Percentiles rank a stretch among this genome's conserved stretches.
These are phyloP conservation scores for Aradophagus sp. DNA, from an alignment of 1,140 invertebrate genomes.

Conservation along the genomic window DNA sequence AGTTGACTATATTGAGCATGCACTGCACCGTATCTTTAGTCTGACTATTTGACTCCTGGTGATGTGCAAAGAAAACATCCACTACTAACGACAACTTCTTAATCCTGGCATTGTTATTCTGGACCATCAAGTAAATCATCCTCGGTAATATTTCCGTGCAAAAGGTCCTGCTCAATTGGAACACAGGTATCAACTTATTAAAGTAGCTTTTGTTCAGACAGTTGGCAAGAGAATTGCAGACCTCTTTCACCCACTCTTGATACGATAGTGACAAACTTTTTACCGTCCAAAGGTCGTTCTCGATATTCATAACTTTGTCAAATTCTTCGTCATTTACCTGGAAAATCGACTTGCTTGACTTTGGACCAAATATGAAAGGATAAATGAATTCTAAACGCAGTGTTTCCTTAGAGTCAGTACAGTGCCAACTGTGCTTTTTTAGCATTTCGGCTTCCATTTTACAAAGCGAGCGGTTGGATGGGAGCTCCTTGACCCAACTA, in stretches of 20 bases:
- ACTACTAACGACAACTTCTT: constrained; percentile 69
- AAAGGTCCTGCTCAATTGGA: constrained; percentile 76
- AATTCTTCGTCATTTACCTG: constrained; percentile 35
- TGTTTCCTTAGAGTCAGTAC: not conserved
- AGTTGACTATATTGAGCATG: constrained; percentile 80
- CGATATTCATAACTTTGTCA: constrained; percentile 40
- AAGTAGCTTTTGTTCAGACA: constrained; percentile 74
- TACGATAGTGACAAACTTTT: constrained; percentile 58
- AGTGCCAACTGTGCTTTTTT: constrained; percentile 39
- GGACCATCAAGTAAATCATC: constrained; percentile 76
- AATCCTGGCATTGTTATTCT: constrained; percentile 59
- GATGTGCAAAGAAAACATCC: constrained; percentile 74
- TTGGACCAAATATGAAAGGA: constrained; percentile 24
- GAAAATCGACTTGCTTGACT: constrained; percentile 5
- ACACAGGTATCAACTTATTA: constrained; percentile 74
- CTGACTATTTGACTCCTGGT: constrained; percentile 53
- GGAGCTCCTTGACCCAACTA: constrained; percentile 29
- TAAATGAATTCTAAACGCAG: constrained; percentile 24
- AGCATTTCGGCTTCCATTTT: constrained; percentile 27
- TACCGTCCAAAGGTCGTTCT: constrained; percentile 70
- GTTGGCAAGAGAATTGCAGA: constrained; percentile 71
- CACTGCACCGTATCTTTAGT: constrained; percentile 68
- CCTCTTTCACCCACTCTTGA: constrained; percentile 70
- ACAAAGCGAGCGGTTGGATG: constrained; percentile 2
- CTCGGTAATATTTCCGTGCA: constrained; percentile 79